phyloP scores from a whole-genome alignment of 1,140 invertebrate genomes.

The Zaprionus vittiger region DNA sequence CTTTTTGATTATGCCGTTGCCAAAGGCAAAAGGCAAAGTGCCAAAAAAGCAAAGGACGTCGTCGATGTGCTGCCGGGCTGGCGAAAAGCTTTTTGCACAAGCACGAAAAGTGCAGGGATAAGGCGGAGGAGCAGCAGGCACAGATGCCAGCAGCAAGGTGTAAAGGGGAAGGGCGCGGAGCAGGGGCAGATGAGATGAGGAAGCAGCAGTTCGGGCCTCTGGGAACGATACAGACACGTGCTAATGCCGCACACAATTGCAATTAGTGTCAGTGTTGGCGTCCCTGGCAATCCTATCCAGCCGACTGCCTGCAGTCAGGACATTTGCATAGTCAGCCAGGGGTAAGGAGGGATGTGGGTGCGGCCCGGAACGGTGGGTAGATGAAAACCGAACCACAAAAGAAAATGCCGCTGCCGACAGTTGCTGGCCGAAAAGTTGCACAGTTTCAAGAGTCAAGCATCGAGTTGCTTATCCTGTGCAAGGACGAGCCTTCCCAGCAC shows the following conservation, averaged over 20 bases:
- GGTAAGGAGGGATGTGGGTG: neutral
- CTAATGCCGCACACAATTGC: slow-evolving; percentile 80
- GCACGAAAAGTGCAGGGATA: neutral
- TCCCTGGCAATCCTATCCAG: slow-evolving; percentile 44
- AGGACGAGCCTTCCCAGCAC: neutral
- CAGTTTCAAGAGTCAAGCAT: slow-evolving; percentile 16
- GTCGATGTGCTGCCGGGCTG: slow-evolving; percentile 12
- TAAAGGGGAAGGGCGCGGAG: neutral
- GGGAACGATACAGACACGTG: slow-evolving; percentile 53
- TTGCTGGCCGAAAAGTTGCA: slow-evolving; percentile 25
- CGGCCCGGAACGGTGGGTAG: no score
- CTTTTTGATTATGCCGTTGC: slow-evolving; percentile 74
- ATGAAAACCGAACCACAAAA: slow-evolving; percentile 30
- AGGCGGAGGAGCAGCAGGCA: neutral
- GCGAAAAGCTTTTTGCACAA: slow-evolving; percentile 66
- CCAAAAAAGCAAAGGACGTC: slow-evolving; percentile 44
- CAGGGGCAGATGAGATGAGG: no score
- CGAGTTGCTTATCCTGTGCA: slow-evolving; percentile 17
- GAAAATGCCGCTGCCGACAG: slow-evolving; percentile 37
- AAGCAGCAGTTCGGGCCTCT: slow-evolving; percentile 5
- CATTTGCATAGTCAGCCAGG: slow-evolving; percentile 74
- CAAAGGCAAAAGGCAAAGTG: slow-evolving; percentile 54
- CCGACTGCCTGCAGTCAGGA: slow-evolving; percentile 47
- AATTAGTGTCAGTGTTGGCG: slow-evolving; percentile 76
- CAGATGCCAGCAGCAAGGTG: slow-evolving; percentile 3